Base-by-base conservation (phyloP, 92 coral and sea anemone genomes). In the Siderastrea siderea region DNA sequence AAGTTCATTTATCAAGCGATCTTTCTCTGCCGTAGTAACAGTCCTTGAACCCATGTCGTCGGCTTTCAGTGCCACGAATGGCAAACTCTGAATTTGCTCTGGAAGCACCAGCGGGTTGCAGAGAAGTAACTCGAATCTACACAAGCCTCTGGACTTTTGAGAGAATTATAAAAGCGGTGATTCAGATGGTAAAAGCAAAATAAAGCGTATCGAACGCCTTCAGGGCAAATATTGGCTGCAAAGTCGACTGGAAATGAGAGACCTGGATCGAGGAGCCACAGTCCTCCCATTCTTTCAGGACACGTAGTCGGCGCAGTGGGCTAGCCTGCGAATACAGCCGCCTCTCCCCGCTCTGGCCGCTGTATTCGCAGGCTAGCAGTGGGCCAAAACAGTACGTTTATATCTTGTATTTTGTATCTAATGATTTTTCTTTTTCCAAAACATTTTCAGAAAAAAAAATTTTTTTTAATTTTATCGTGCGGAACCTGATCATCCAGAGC, bases 211-310 rank as follows among this genome's bases (percentile, higher is more conserved):
- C 38, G 16, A 13, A 61, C 14, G n/a, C n/a, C 38, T 61, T 26
- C 17, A n/a, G n/a, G 66, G 66, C 66, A 61, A 26, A 61, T 61
- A 61, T 61, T 4, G 66, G 66, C 66, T 12, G 66, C 66, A 61
- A 15, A 12, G 60, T 19, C 6, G 77, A 7, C 2, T 6, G 0
- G 7, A 12, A 4, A 15, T 3, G 4, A 72, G 77, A 49, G 45
- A 16, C 59, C 55, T 71, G 75, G 75, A 54, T 47, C 75, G 76
- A 48, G 76, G 76, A 71, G 52, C 13, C 58, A 73, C 77, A 73
- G 77, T 45, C 14, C 0, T 0, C 45, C 76, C 49, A 71, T 16
- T 15, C 75, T 8, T 2, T 7, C n/a, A n/a, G n/a, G n/a, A n/a
- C n/a, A n/a, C 38, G 38, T 26, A 26, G 38, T 26, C 38, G 38